These are phyloP conservation scores for Callaeas wilsoni DNA, from an alignment of 2,113 vertebrate genomes.

Conservation along the genomic window DNA sequence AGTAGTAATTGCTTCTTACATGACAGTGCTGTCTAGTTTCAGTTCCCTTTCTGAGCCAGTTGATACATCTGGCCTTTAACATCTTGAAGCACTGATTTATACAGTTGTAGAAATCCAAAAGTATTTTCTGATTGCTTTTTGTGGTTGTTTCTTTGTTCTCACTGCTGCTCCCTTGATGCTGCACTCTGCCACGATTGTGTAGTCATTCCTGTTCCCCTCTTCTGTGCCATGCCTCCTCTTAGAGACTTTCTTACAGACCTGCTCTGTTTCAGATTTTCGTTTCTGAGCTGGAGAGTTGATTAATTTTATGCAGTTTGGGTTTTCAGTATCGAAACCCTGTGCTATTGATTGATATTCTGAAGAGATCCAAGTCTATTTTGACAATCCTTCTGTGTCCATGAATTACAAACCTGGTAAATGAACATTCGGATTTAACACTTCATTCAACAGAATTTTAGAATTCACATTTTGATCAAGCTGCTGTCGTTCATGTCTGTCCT, in stretches of 20 bases:
- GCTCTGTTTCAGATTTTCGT: not conserved
- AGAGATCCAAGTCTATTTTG: not conserved
- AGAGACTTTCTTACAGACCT: not conserved
- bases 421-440: not conserved
- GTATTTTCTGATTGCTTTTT: not conserved
- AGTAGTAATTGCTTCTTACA: not conserved
- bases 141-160: not conserved
- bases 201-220: not conserved
- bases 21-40: not conserved
- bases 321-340: not conserved
- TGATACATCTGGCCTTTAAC: not conserved
- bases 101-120: not conserved
- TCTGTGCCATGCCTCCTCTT: not conserved
- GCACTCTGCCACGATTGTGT: not conserved
- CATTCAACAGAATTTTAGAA: not conserved
- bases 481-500: fast-evolving
- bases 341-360: not conserved
- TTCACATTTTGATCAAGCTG: not conserved
- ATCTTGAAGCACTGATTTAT: not conserved
- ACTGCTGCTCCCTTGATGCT: not conserved
- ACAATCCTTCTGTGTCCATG: not conserved
- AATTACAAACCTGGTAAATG: not conserved
- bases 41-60: not conserved
- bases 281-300: not conserved
- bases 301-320: not conserved